Conservation (phyloP, 1,140 invertebrate species). For the Pseudomyrmex sp. region DNA sequence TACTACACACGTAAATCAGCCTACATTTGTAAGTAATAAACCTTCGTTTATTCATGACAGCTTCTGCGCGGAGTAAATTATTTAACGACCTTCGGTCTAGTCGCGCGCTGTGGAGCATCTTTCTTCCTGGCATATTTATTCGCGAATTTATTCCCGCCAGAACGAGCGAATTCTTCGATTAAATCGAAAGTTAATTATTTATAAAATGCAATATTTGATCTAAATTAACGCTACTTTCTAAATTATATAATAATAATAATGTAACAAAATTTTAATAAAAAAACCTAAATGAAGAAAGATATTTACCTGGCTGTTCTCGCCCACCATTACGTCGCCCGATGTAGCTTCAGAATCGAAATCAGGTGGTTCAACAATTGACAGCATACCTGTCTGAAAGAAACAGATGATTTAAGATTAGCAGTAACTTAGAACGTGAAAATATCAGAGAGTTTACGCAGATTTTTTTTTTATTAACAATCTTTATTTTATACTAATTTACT, state of each 20-base stretch:
- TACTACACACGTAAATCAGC: slow-evolving; percentile 54
- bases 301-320: slow-evolving; percentile 88
- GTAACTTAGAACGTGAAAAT: neutral
- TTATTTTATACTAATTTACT: no score
- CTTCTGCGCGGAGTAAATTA: slow-evolving; percentile 46
- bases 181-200: slow-evolving; percentile 18
- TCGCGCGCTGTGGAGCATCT: slow-evolving; percentile 12
- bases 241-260: no score
- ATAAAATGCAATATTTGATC: neutral
- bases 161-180: slow-evolving; percentile 23
- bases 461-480: neutral
- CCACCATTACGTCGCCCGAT: slow-evolving; percentile 92
- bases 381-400: slow-evolving; percentile 89
- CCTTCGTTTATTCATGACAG: slow-evolving; percentile 52
- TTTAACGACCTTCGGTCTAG: slow-evolving; percentile 52
- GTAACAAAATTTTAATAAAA: neutral
- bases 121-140: slow-evolving; percentile 52
- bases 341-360: slow-evolving; percentile 93
- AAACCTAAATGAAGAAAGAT: neutral
- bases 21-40: slow-evolving; percentile 59
- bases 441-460: neutral
- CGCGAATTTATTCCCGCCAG: slow-evolving; percentile 35
- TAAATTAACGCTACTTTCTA: neutral
- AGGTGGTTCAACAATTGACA: slow-evolving; percentile 94
- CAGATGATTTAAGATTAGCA: slow-evolving; percentile 25